Evolutionary conservation across 35 echinoderm and acorn worm genomes (phyloP), one percentile per base, ranked within the genome.

Genomic region (Hemicentrotus pulcherrimus): DNA sequence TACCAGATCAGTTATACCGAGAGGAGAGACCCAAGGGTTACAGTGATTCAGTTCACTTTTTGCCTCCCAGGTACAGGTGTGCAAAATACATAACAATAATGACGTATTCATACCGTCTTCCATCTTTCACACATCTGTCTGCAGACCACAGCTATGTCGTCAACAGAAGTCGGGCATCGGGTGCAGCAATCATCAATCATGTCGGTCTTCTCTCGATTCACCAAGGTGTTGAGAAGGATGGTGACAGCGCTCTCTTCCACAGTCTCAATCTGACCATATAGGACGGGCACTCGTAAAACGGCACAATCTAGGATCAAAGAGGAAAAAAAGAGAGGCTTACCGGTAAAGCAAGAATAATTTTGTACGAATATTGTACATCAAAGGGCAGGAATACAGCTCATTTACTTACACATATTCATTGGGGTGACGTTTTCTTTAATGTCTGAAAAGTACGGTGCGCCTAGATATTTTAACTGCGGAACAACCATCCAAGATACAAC

Each of bases 201-300:
- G 18, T 45, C 95, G 6, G 96, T 46, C 60, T 96, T 94, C 10
- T 95, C 91, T 4, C 91, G 94, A 88, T 97, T 91, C 47, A 86
- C 65, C 1, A 99, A 71, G 12, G 92, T 48, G 18, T 96, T 96
- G 45, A 96, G 94, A 2, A 99, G 46, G 94, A 95, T 41, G 5
- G 98, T 98, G 11, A 96, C 95, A 19, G 97, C 96, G 96, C 97
- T 97, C 86, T 99, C 98, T 18, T 95, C 94, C 6, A 99, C 35
- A 18, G 48, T 92, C 94, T 99, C 98, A 15, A 99, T 95, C 24
- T 96, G 95, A 15, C 98, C 98, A 94, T 97, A 99, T 31, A 99
- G 94, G 52, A 99, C 86, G 7, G 98, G 98, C 14, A 99, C 95
- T 86, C 98, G 94, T 50, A 99, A 88, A 1, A 97, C 91, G 5